Base-by-base conservation (phyloP, 2,113 vertebrate species). In the Hemiprocne comata region DNA sequence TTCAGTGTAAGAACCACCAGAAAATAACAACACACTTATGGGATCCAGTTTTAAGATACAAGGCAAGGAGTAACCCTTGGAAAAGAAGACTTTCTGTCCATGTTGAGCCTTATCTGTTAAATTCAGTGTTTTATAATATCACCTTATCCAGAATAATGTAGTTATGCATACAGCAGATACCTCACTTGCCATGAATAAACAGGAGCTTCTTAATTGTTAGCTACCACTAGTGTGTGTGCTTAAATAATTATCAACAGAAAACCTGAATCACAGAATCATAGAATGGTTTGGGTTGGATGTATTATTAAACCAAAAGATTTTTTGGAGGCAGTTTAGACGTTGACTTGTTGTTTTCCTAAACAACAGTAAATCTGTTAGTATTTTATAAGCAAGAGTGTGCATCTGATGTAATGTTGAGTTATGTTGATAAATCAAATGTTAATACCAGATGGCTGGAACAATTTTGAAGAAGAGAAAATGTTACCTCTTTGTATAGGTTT, bases 401-500 rank as follows among this genome's bases (percentile, higher is more conserved):
- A 44, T 88, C 50, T 81, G 46, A 66, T 96, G 95, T 92, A 95
- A 87, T 40, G 57, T 48, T 89, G 55, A 93, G 85, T 72, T 74
- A 23, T 21, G 40, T 5, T 87, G 55, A 76, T 66, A 90, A 95
- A 79, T 94, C 44, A 89, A 96, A 95, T 75, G 38, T 50, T 95
- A 78, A 86, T 97, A 74, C 53, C 17, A 34, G 67, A n/a, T 38
- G 76, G 21, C 19, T 72, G 87, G 89, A 94, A 58, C 26, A 76
- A 90, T 85, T 97, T 96, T 91, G 70, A 95, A 87, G 84, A 89
- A 72, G 53, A 77, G 8, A n/a, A 88, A 76, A 72, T 10, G 6
- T 57, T 90, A 26, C 90, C 88, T 90, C 34, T 72, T 61, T n/a
- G 13, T 74, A 57, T 91, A 91, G 87, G 76, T 97, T 98, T 98